These are phyloP conservation scores for Rhagologus leucostigma DNA, from an alignment of 2,113 vertebrate species.

Conservation along the genomic window DNA sequence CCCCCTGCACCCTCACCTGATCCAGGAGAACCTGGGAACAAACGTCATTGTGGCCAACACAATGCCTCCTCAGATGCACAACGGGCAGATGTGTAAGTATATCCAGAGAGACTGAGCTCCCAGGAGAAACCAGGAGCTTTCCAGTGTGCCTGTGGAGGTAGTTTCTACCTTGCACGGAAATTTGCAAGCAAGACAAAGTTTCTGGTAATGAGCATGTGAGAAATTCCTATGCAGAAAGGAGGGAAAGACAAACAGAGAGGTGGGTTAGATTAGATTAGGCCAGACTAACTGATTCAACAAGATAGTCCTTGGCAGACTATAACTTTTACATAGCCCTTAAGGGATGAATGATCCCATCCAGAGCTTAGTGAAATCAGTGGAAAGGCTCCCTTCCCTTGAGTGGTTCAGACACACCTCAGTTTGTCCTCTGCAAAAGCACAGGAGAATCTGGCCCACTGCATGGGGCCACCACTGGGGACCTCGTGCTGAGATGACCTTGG, in stretches of 20 bases:
- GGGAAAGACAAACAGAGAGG: slow-evolving; percentile 14
- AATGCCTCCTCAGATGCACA: slow-evolving; percentile 89
- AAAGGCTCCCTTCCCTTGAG: not conserved
- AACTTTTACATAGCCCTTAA: not conserved
- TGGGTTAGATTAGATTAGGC: slow-evolving; percentile 34
- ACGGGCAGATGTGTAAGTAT: slow-evolving; percentile 97
- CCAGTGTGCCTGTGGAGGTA: not conserved
- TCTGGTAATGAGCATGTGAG: not conserved
- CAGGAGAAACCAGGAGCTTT: not conserved
- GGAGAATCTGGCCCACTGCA: not conserved
- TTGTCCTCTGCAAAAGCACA: not conserved
- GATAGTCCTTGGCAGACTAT: not conserved
- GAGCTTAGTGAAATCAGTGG: not conserved
- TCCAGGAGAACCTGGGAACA: slow-evolving; percentile 94
- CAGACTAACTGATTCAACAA: slow-evolving; percentile 6
- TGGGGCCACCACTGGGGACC: not conserved
- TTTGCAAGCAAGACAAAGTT: not conserved
- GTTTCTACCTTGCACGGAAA: not conserved
- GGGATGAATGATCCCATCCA: not conserved
- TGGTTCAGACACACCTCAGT: not conserved
- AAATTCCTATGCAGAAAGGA: slow-evolving; percentile 39
- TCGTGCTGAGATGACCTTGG: not conserved
- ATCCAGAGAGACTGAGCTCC: not conserved
- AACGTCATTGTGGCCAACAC: slow-evolving; percentile 92
- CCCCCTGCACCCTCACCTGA: slow-evolving; percentile 93